Base-by-base conservation (phyloP, 2,888 invertebrate genomes). In the Mythimna ferrago region DNA sequence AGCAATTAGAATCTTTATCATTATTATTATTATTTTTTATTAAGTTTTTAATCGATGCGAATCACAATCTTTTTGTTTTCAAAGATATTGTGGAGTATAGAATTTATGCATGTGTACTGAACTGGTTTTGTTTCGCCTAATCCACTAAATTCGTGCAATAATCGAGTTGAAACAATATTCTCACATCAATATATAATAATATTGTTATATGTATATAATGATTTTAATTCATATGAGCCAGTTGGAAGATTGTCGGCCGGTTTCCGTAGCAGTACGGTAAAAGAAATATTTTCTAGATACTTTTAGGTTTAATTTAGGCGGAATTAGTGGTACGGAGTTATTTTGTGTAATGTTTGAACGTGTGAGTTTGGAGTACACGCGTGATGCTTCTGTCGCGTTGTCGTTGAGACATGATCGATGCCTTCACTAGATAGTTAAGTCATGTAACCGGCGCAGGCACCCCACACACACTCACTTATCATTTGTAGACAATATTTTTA, bases 161-260 rank as follows among this genome's bases (percentile, higher is more conserved):
- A 85, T 80, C 83, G 66, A 66, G 73, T 81, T 78, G 48, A 65
- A 76, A 72, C 77, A 71, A 69, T 81, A 82, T 84, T 85, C 80
- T 79, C 76, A 74, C 73, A 81, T 76, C 75, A 83, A 86, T 86
- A 86, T 85, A 87, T 88, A 82, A 89, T 87, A 88, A 87, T 91
- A 90, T 92, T 91, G 91, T 93, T 95, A 91, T 95, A 93, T 96
- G 96, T 95, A 96, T 95, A 96, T 96, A 96, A 94, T 93, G 95
- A 89, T 92, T 92, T 79, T 88, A 87, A 87, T 87, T 80, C 76
- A 83, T 84, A 88, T 80, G 87, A 89, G 89, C 91, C 90, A 89
- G 89, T 91, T 89, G 86, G 38, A 88, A 89, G 83, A 78, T 83
- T 51, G 75, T 80, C 87, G 80, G 85, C 84, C 83, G 82, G 80